Evolutionary conservation across 2,888 invertebrate species (phyloP).

Genomic region (Aricia artaxerxes): DNA sequence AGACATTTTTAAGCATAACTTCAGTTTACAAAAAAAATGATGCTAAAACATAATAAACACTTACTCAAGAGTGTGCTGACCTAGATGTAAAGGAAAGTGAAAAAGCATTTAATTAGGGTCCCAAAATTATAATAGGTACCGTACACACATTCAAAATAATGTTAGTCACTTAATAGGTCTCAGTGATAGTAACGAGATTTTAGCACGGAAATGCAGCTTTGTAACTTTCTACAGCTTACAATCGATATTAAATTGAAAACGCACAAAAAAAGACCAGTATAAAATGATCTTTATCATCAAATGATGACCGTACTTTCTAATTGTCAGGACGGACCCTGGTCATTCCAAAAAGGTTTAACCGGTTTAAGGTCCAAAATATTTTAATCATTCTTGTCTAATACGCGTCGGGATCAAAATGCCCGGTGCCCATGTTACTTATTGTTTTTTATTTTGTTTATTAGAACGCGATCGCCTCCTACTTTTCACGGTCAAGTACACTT

Average conservation of each 20-base stretch:
- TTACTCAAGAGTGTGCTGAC: neutral
- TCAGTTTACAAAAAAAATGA: no score
- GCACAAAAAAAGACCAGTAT: neutral
- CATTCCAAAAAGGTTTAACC: neutral
- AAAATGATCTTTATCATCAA: neutral
- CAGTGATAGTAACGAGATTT: neutral
- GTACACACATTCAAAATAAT: neutral
- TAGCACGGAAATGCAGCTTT: neutral
- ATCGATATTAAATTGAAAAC: neutral
- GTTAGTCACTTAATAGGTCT: neutral
- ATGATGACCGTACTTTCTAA: neutral
- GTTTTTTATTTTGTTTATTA: slow-evolving; percentile 45
- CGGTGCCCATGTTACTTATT: slow-evolving; percentile 37
- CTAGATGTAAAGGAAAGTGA: neutral
- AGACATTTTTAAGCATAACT: no score
- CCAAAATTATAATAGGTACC: no score
- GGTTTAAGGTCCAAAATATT: neutral
- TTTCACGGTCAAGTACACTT: slow-evolving; percentile 71
- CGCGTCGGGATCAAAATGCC: neutral
- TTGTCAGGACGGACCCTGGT: neutral
- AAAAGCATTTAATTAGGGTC: neutral
- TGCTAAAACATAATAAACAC: no score
- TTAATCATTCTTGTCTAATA: neutral
- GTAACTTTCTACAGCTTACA: neutral
- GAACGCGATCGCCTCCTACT: slow-evolving; percentile 59